These are phyloP conservation scores for Anastrepha ludens DNA, from an alignment of 1,140 invertebrate genomes.

Conservation along the genomic window DNA sequence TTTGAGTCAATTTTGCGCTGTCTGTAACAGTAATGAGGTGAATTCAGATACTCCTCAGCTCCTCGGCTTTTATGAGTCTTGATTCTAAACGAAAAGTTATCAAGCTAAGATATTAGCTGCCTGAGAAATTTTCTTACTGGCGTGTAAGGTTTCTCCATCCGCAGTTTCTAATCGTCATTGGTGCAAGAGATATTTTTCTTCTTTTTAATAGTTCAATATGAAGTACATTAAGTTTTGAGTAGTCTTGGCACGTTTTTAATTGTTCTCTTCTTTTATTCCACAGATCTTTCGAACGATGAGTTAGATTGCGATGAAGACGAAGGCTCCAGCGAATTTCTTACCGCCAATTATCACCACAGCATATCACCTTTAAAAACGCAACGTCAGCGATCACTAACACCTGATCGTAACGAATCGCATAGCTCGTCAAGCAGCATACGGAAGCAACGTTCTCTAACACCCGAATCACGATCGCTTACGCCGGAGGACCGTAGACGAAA, in stretches of 20 bases:
- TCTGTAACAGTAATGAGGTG: no score
- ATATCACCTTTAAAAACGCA: slow-evolving; percentile 69
- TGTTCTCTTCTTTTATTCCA: neutral
- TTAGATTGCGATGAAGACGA: slow-evolving; percentile 68
- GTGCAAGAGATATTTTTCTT: no score
- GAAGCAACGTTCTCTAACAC: slow-evolving; percentile 72
- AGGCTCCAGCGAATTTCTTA: slow-evolving; percentile 67
- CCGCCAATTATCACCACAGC: slow-evolving; percentile 65
- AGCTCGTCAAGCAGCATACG: slow-evolving; percentile 69
- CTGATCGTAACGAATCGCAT: slow-evolving; percentile 71
- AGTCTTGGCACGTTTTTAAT: neutral
- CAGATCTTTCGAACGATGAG: slow-evolving; percentile 73
- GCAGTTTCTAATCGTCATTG: no score
- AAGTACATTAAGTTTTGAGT: no score
- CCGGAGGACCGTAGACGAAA: slow-evolving; percentile 70
- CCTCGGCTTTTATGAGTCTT: no score
- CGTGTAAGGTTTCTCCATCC: no score
- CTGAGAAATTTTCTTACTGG: no score
- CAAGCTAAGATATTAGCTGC: no score
- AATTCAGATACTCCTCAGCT: no score
- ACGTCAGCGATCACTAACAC: slow-evolving; percentile 69
- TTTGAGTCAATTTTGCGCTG: no score
- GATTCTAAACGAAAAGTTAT: no score
- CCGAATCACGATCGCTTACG: slow-evolving; percentile 70
- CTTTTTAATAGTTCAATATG: no score